phyloP scores from a whole-genome alignment of 2,888 invertebrate species.

The Sphaerophoria rueppellii region DNA sequence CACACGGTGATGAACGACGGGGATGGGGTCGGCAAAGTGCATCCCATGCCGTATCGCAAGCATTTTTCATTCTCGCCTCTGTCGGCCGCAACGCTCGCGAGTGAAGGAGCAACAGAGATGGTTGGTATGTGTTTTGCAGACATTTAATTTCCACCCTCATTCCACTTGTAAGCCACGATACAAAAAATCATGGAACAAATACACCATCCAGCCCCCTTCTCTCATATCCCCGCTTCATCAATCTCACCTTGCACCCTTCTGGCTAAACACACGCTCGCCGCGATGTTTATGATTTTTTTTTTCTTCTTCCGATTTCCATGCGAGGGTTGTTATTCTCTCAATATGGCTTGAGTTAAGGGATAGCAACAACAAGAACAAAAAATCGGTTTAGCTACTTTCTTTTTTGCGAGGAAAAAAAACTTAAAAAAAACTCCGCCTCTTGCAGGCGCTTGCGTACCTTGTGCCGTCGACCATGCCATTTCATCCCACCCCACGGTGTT shows the following conservation, averaged over 20 bases:
- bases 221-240: background rate
- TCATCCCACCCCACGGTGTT: constrained; percentile 52
- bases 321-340: constrained; percentile 36
- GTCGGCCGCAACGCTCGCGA: too few species aligned
- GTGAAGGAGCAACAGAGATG: constrained; percentile 55
- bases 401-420: constrained; percentile 53
- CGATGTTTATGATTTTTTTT: constrained; percentile 4
- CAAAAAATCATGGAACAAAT: constrained; percentile 26
- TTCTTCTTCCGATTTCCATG: constrained; percentile 27
- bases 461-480: constrained; percentile 42
- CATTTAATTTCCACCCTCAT: constrained; percentile 72
- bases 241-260: background rate
- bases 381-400: constrained; percentile 19
- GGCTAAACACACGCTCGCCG: background rate
- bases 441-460: constrained; percentile 71
- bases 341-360: constrained; percentile 66
- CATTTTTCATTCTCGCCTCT: constrained; percentile 17
- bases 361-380: constrained; percentile 34
- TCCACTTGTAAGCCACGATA: constrained; percentile 65
- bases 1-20: background rate
- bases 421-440: constrained; percentile 73
- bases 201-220: constrained; percentile 11
- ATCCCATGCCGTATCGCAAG: constrained; percentile 28
- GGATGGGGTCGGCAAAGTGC: constrained; percentile 50
- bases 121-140: constrained; percentile 50